Base-by-base conservation (phyloP, 1,140 invertebrate species). In the Trachymyrmex septentrionalis region DNA sequence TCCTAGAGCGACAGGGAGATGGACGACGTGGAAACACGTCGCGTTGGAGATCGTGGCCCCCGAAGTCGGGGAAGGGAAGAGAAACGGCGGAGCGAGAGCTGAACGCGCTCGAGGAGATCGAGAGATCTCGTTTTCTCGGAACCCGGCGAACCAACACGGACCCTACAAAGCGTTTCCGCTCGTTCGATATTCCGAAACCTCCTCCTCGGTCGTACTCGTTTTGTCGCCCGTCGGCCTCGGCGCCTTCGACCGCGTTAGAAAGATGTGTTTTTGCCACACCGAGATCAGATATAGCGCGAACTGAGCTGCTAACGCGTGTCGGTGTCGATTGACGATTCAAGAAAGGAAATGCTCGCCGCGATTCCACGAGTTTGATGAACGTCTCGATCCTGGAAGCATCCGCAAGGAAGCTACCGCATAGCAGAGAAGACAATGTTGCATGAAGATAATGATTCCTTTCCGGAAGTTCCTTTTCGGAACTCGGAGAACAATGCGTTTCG, bases 131-230 rank as follows among this genome's bases (percentile, higher is more conserved):
- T 92, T 90, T 93, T 93, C 93, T 92, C 57, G 89, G 93, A 93
- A 93, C 85, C 57, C 71, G 89, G 57, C 55, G 63, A 57, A 64
- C 87, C 80, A 64, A 85, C 88, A 81, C 91, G 87, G 91, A 78
- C 78, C 87, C 91, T 92, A 93, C 92, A 93, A 93, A 93, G 91
- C 88, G 87, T 90, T 90, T 90, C 87, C 87, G 86, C 89, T 92
- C 88, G 86, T 92, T 92, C 91, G 92, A 93, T 92, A 92, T 93
- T 92, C 92, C 89, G 91, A 93, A 91, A 91, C 86, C 89, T 71
- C 89, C 89, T 71, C 89, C 87, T 92, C 80, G 86, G 73, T 91
- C 87, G 86, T 87, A 81, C 87, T 92, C 91, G 87, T 91, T 92
- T 92, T 92, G 89, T 90, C 88, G 77, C 38, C 59, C 55, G 64